phyloP scores from a whole-genome alignment of 2,888 invertebrate genomes.

The Pristionchus fissidentatus region DNA sequence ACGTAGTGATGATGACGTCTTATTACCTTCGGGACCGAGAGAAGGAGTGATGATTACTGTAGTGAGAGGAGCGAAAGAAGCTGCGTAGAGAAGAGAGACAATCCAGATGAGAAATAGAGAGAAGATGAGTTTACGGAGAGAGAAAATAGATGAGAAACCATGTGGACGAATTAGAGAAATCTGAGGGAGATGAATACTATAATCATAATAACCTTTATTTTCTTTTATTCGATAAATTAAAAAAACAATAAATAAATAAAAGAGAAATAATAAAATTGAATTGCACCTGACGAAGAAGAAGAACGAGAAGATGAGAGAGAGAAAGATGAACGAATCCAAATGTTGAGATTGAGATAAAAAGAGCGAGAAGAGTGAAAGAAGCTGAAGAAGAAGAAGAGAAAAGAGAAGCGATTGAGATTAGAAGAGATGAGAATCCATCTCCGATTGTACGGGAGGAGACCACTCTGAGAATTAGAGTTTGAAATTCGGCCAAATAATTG shows the following conservation, averaged over 20 bases:
- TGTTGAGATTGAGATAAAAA: conserved; percentile 66
- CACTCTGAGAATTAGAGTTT: conserved; percentile 24
- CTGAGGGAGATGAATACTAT: conserved; percentile 49
- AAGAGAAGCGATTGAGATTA: conserved; percentile 50
- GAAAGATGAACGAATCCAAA: conserved; percentile 64
- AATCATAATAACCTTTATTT: too few species aligned
- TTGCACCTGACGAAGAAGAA: conserved; percentile 65
- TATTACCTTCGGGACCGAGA: neutral
- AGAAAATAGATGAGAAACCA: conserved; percentile 60
- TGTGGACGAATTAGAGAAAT: conserved; percentile 63
- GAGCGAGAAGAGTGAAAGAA: conserved; percentile 63
- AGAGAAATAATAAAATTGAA: neutral
- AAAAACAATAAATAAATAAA: neutral
- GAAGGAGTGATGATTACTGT: conserved; percentile 59
- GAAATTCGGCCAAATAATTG: too few species aligned
- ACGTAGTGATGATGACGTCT: neutral
- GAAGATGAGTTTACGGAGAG: conserved; percentile 54
- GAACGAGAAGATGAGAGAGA: conserved; percentile 62
- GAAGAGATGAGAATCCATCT: conserved; percentile 36
- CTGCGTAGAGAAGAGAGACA: conserved; percentile 58
- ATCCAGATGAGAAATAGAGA: conserved; percentile 57
- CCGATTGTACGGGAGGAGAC: conserved; percentile 1
- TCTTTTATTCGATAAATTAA: too few species aligned
- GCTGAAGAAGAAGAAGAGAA: conserved; percentile 51
- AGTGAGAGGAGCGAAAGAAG: conserved; percentile 60